Evolutionary conservation across 1,140 invertebrate species (phyloP).

Genomic region (Lordiphosa mommai): DNA sequence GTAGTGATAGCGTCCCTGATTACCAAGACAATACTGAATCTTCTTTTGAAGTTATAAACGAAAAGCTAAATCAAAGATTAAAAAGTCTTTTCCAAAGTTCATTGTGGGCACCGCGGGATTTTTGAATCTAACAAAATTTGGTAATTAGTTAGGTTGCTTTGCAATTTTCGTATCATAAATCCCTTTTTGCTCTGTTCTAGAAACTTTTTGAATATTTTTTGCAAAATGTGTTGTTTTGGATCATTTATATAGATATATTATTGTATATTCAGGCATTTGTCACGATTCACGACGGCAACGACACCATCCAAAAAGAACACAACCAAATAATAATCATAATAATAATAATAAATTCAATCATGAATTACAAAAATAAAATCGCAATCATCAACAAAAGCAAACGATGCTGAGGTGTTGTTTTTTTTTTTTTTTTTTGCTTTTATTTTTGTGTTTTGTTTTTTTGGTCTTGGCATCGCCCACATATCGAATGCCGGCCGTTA

Average conservation of each 20-base stretch:
- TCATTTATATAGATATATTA: constrained; percentile 12
- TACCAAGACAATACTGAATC: no score
- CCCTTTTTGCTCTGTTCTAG: no score
- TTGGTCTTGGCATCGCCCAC: constrained; percentile 46
- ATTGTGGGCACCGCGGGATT: no score
- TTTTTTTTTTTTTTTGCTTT: constrained; percentile 25
- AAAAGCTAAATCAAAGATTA: no score
- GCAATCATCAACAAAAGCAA: constrained; percentile 52
- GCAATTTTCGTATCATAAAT: no score
- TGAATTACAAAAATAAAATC: constrained; percentile 73
- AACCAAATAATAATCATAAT: constrained; percentile 9
- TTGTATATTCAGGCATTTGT: no score
- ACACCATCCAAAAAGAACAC: constrained; percentile 12
- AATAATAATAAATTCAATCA: constrained; percentile 61
- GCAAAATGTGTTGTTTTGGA: neutral
- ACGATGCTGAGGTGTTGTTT: constrained; percentile 46
- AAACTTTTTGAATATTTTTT: neutral
- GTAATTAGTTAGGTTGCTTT: no score
- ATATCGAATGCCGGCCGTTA: constrained; percentile 35
- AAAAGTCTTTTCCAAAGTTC: no score
- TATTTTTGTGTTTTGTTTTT: constrained; percentile 24
- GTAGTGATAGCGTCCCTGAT: no score
- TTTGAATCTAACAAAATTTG: no score
- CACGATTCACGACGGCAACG: constrained; percentile 24
- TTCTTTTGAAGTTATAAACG: no score